Evolutionary conservation across 2,113 vertebrate genomes (phyloP), one percentile per base, ranked within the genome.

Genomic region (Argyrosomus japonicus): DNA sequence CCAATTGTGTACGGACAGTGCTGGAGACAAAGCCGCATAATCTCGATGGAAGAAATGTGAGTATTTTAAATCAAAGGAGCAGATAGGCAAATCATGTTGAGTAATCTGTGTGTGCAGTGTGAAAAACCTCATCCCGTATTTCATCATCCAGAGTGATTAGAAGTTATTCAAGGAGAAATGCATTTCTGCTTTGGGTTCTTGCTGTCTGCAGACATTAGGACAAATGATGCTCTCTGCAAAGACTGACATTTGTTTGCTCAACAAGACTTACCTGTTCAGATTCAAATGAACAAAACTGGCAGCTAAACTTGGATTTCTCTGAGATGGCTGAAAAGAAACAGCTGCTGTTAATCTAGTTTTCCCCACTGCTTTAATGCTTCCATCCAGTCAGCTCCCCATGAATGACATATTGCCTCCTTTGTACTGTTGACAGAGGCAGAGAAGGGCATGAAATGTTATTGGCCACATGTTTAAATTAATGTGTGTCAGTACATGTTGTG

Each of bases 1-100:
- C 98, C 62, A 99, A 99, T 95, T 99, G 98, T 90, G 98, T 99
- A 91, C 97, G 97, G 83, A 98, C 97, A 6, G 98, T 99, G 83
- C 93, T 99, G 95, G 97, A 98, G 94, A 99, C 97, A 81, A 97
- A 98, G 95, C 98, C 98, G 68, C 98, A 99, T 64, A 99, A 97
- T 80, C 95, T 99, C 76, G 98, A 99, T 88, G 98, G 98, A 88
- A 97, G 98, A 95, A 99, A 99, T 83, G 98, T 99, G 92, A 98
- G 98, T 97, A 91, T 90, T 75, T 80, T 63, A 45, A 75, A 47
- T 75, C 68, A 84, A 87, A 84, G 25, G 48, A 79, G 18, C 29
- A 81, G 71, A 83, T 85, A 80, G 57, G 65, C 62, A 29, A 75
- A 90, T 86, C 78, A 65, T 4, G 23, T 18, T 0, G 19, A 81